These are phyloP conservation scores for Stegastes partitus DNA, from an alignment of 2,113 vertebrate genomes.

Conservation along the genomic window DNA sequence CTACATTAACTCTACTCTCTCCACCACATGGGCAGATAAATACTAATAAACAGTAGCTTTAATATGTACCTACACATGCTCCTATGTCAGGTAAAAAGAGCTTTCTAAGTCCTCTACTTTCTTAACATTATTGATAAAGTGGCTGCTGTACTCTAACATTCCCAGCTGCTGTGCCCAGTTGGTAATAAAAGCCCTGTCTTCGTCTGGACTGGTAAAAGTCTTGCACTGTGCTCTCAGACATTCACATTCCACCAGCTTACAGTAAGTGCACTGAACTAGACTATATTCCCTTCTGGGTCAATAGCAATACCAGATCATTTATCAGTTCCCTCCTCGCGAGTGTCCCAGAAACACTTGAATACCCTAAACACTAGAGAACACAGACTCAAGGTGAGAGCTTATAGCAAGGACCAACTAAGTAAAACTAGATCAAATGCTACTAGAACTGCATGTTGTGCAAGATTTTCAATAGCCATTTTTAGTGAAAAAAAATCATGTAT, in stretches of 20 bases:
- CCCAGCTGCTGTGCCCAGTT: constrained; percentile 28
- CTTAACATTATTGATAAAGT: constrained; percentile 1
- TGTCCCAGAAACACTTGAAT: constrained; percentile 78
- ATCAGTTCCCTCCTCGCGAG: constrained; percentile 67
- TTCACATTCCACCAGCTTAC: constrained; percentile 51
- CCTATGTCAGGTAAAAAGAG: neutral
- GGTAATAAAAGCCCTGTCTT: constrained; percentile 43
- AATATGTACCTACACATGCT: constrained; percentile 12
- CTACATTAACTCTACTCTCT: constrained; percentile 5
- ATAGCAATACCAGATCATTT: constrained; percentile 75
- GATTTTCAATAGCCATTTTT: constrained; percentile 22
- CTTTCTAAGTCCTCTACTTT: neutral
- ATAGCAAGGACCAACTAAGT: constrained; percentile 61
- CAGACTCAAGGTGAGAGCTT: constrained; percentile 68
- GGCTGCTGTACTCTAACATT: neutral
- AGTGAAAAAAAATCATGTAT: neutral
- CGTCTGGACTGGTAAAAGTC: constrained; percentile 44
- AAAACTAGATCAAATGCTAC: constrained; percentile 66
- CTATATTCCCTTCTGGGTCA: constrained; percentile 75
- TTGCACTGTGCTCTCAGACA: constrained; percentile 34
- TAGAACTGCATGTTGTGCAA: constrained; percentile 30
- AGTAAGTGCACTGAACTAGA: constrained; percentile 55
- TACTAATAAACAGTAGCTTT: neutral
- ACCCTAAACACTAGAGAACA: constrained; percentile 57
- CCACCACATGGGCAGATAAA: constrained; percentile 20